Evolutionary conservation across 2,113 vertebrate genomes (phyloP), one percentile per base, ranked within the genome.

Genomic region (Thamnophis sirtalis): DNA sequence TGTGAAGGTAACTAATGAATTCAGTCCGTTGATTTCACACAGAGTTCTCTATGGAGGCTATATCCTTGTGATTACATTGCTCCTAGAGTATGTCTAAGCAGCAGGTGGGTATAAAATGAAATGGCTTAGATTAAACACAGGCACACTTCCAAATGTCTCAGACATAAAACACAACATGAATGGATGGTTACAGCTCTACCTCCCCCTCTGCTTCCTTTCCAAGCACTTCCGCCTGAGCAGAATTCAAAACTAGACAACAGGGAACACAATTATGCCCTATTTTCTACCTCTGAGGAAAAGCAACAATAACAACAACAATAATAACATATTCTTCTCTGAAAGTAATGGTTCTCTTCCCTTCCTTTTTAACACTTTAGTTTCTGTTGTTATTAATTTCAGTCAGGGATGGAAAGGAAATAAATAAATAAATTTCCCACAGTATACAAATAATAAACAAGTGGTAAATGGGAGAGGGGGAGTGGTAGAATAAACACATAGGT

Each of bases 191-290:
- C 28, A 4, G 60, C n/a, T 54, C 56, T 43, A 85, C 17, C 85
- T 38, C 24, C 51, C 38, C 13, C 50, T 56, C 68, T n/a, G 38
- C 22, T 10, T 33, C 85, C 51, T 38, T 89, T 63, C 49, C 28
- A 28, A 86, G 58, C 48, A 53, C 90, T 95, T 96, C 93, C 84
- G 91, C 94, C 68, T 88, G 93, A 48, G 73, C 86, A 94, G 90
- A 91, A 91, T 68, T 93, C 90, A 92, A 94, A 95, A 93, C 92
- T 91, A 96, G 94, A 93, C 93, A 95, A 93, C 17, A 51, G 87
- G 92, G 63, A 94, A 58, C 63, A 95, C 92, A 95, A 92, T 60
- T 63, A 87, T 17, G 22, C 22, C 58, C 13, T 53, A 92, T 94
- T 93, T 93, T 94, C 13, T 58, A 93, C 95, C 87, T 93, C 89